A percentile compares a stretch with the other conserved stretches of the same genome.
Evolutionary conservation across 2,797 vertebrate genomes (phyloP).

Genomic region (Pelochelys cantorii): DNA sequence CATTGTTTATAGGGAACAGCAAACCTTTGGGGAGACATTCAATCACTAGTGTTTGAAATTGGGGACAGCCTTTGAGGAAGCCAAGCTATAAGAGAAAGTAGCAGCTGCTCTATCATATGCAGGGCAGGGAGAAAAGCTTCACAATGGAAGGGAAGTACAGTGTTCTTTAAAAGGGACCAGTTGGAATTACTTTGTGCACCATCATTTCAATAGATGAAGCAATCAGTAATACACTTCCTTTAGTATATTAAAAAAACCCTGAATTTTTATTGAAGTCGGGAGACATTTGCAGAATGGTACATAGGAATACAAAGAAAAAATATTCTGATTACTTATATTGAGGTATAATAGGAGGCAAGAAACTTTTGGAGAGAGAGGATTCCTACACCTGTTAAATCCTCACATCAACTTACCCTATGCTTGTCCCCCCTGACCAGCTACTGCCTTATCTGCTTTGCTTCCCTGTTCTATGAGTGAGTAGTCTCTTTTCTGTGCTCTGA

Average conservation of each 20-base stretch:
- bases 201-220: background rate
- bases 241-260: background rate
- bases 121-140: background rate
- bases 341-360: background rate
- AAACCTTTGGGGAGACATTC: conserved; percentile 62
- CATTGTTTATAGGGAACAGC: conserved; percentile 63
- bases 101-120: background rate
- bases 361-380: background rate
- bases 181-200: background rate
- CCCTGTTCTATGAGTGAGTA: background rate
- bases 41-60: background rate
- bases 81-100: background rate
- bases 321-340: background rate
- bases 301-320: accelerated
- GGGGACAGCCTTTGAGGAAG: background rate
- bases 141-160: background rate
- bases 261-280: background rate
- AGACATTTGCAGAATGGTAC: background rate
- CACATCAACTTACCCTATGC: background rate
- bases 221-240: background rate
- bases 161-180: accelerated
- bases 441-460: background rate
- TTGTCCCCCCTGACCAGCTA: background rate
- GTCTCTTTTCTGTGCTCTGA: background rate
- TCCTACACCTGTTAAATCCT: background rate